These are phyloP conservation scores for Halocynthia aurantium DNA, from an alignment of 23 tunicate species.

Conservation along the genomic window DNA sequence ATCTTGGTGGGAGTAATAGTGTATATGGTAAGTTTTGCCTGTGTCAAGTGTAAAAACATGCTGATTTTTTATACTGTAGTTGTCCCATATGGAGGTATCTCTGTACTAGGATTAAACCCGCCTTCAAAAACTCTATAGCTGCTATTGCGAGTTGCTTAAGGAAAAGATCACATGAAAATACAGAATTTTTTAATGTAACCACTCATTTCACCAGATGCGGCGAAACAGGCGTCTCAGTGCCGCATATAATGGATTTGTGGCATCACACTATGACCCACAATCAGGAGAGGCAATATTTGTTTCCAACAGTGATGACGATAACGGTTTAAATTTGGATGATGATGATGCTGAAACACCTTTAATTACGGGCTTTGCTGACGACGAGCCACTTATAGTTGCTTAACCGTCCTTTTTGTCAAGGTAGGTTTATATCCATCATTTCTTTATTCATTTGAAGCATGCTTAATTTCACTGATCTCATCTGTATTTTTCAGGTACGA, in stretches of 20 bases:
- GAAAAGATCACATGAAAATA: no score
- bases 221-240: slow-evolving; percentile 37
- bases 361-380: slow-evolving; percentile 89
- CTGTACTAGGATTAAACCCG: no score
- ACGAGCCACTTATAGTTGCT: slow-evolving; percentile 78
- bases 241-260: slow-evolving; percentile 54
- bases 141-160: no score
- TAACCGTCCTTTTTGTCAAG: not conserved
- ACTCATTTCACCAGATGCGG: not conserved
- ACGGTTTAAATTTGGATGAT: slow-evolving; percentile 35
- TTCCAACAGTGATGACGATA: slow-evolving; percentile 42
- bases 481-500: no score
- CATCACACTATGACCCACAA: slow-evolving; percentile 80
- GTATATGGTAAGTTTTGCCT: slow-evolving; percentile 48
- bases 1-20: slow-evolving; percentile 24
- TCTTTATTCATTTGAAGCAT: no score
- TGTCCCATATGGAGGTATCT: no score
- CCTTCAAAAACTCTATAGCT: no score
- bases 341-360: slow-evolving; percentile 82
- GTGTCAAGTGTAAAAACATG: no score
- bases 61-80: no score
- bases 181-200: no score
- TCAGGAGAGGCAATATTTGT: slow-evolving; percentile 80
- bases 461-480: no score
- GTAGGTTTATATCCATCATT: no score